Evolutionary conservation across 2,113 vertebrate genomes (phyloP).

Genomic region (Jacana jacana): DNA sequence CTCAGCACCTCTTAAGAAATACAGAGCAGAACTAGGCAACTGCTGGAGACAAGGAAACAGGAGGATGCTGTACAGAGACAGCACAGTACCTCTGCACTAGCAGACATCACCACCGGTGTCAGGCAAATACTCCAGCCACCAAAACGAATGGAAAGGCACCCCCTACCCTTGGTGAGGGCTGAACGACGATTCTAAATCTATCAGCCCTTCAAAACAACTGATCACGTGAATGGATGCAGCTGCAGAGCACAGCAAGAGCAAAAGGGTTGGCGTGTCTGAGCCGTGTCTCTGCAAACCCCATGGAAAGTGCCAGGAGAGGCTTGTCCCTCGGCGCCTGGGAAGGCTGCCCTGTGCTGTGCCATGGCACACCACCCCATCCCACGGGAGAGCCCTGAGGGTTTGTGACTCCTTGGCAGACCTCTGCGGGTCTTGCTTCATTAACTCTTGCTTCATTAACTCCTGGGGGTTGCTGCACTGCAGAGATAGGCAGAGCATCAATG

Average conservation of each 20-base stretch:
- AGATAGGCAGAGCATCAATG: not conserved
- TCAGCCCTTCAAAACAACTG: not conserved
- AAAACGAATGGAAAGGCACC: not conserved
- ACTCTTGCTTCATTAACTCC: not conserved
- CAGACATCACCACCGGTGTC: not conserved
- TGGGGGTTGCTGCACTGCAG: not conserved
- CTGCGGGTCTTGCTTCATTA: not conserved
- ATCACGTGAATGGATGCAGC: rapidly evolving
- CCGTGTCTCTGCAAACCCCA: rapidly evolving
- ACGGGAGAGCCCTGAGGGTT: not conserved
- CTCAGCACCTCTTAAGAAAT: not conserved
- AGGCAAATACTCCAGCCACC: not conserved
- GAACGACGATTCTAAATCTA: not conserved
- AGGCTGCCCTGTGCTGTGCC: not conserved
- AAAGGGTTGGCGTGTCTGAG: not conserved
- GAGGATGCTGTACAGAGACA: not conserved
- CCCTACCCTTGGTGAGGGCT: not conserved
- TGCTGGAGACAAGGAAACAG: not conserved
- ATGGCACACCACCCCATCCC: not conserved
- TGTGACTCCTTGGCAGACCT: not conserved
- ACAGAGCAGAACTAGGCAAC: not conserved
- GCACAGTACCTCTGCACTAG: not conserved
- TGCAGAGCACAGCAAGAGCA: not conserved
- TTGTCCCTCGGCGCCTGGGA: not conserved
- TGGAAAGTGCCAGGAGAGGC: not conserved